Percentiles rank a stretch among this genome's conserved stretches.
These are phyloP conservation scores for Hofmannophila pseudospretella DNA, from an alignment of 2,888 invertebrate species.

Conservation along the genomic window DNA sequence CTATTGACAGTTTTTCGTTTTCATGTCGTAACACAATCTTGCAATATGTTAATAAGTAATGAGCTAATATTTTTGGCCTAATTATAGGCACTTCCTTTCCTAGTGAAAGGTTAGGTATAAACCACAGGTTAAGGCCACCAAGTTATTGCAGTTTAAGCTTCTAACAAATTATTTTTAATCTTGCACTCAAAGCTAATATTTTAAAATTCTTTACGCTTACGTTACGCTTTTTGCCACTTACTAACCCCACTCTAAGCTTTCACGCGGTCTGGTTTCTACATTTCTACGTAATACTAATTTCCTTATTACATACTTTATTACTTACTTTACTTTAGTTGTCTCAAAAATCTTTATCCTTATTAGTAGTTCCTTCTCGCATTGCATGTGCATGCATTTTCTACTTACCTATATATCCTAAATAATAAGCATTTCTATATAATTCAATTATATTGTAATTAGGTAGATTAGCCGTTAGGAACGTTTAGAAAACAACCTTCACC, in stretches of 20 bases:
- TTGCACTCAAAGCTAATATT: too few relatives aligned
- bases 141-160: too few relatives aligned
- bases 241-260: constrained; percentile 7
- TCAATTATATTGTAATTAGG: too few relatives aligned
- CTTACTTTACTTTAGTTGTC: neutral
- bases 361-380: too few relatives aligned
- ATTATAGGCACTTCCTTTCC: constrained; percentile 12
- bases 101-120: constrained; percentile 25
- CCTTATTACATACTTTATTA: constrained; percentile 5
- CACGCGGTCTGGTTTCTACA: constrained; percentile 14
- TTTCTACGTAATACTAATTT: constrained; percentile 13
- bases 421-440: too few relatives aligned
- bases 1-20: neutral
- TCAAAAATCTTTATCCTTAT: neutral
- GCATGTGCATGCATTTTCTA: neutral
- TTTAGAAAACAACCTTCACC: too few relatives aligned
- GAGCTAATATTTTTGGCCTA: constrained; percentile 1
- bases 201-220: too few relatives aligned
- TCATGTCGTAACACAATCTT: neutral
- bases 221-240: constrained; percentile 7
- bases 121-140: constrained; percentile 25
- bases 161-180: too few relatives aligned
- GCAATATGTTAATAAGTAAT: neutral
- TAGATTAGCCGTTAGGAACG: too few relatives aligned
- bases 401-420: too few relatives aligned